Base-by-base conservation (phyloP, 2,113 vertebrate species). In the Phoenicopterus ruber region DNA sequence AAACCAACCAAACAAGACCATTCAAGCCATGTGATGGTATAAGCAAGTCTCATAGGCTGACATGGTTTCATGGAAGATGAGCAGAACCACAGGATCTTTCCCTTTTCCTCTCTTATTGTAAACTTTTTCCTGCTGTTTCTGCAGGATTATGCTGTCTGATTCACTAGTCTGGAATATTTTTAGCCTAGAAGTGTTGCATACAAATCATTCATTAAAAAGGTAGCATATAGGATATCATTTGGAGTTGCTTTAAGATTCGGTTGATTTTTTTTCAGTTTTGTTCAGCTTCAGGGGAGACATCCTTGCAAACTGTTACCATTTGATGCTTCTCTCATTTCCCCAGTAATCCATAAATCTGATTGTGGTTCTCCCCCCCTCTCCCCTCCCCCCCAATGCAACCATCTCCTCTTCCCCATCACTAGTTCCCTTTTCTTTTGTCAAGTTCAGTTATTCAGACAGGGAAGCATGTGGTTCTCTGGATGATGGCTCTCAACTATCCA, bases 171-270 rank as follows among this genome's bases (percentile, higher is more conserved):
- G 28, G 78, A 86, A 88, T 82, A 90, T 69, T 93, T 92, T 73
- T 87, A 94, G 55, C 88, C 93, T 87, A 93, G 86, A 97, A 98
- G 54, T 70, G 17, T 86, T 97, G 84, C 96, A 97, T 97, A 90
- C 85, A 95, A 97, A 93, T 91, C 6, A 96, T 96, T 88, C 34
- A 93, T 97, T 97, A 87, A 92, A 96, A 97, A 57, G 40, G 36
- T 58, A 96, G 72, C 69, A 66, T 71, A 67, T 54, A 90, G 76
- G 70, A 88, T 82, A 89, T 74, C 44, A 81, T 1, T 82, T 44
- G 46, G 54, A 88, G 46, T 52, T 87, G 17, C 76, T 96, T 97
- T 94, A 93, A 89, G 54, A 83, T 96, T 91, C 38, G 6, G 76
- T 77, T 84, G 72, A 54, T 28, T 59, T 71, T 47, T 96, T 95